phyloP scores from a whole-genome alignment of 2,797 vertebrate genomes.

The Podarcis lilfordi region DNA sequence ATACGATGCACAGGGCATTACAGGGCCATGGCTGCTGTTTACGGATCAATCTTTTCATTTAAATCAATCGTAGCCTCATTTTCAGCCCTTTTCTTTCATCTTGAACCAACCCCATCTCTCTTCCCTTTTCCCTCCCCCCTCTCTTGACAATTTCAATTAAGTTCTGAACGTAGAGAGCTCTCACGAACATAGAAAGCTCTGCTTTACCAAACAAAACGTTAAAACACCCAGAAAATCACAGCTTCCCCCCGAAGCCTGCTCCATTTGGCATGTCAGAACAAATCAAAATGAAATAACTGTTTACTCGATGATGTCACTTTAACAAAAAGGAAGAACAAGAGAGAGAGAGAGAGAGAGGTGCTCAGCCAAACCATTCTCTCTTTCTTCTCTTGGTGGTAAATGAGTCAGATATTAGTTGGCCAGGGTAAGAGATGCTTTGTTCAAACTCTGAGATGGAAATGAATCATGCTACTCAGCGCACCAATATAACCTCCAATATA shows the following conservation, averaged over 20 bases:
- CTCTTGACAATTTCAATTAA: constrained; percentile 63
- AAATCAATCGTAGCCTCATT: constrained; percentile 47
- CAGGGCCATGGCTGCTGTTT: constrained; percentile 1
- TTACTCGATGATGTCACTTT: constrained; percentile 67
- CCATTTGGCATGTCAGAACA: constrained; percentile 58
- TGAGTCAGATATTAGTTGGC: constrained; percentile 84
- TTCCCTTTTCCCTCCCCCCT: constrained; percentile 34
- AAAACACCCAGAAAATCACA: constrained; percentile 12
- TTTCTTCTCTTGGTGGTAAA: constrained; percentile 80
- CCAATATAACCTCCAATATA: constrained; percentile 79
- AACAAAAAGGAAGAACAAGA: constrained; percentile 62
- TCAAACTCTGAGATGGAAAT: constrained; percentile 80
- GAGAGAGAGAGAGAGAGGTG: constrained; percentile 53
- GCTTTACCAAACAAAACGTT: constrained; percentile 53
- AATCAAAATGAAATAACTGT: constrained; percentile 67
- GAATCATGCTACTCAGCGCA: constrained; percentile 83
- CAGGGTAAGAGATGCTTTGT: constrained; percentile 79
- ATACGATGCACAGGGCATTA: constrained; percentile 32
- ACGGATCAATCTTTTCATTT: constrained; percentile 57
- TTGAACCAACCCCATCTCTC: constrained; percentile 42
- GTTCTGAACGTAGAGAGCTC: constrained; percentile 16
- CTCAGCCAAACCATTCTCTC: constrained; percentile 80
- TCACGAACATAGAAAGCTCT: constrained; percentile 55
- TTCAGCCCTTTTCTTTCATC: constrained; percentile 54
- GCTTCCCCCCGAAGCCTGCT: constrained; percentile 49